Conservation (phyloP, 2,113 vertebrate genomes). For the Triplophysa tibetana region DNA sequence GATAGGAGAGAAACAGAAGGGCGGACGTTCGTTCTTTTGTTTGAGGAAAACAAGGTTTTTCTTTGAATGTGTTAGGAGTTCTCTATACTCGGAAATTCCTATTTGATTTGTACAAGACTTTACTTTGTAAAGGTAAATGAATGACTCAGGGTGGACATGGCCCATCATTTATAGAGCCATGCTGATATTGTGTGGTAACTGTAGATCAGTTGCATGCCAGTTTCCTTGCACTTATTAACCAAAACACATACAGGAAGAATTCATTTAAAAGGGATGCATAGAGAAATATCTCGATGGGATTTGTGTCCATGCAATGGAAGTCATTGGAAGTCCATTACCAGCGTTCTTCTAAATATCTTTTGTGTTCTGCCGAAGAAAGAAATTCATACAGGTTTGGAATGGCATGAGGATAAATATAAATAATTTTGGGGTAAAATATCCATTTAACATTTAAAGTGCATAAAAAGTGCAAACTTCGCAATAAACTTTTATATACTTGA, state of each 20-base stretch:
- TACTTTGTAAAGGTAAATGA: neutral
- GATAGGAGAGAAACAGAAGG: conserved; percentile 26
- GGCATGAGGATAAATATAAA: no score
- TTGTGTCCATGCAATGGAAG: no score
- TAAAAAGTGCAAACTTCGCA: no score
- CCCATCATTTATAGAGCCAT: neutral
- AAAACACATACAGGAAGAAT: neutral
- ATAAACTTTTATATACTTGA: no score
- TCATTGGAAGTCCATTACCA: no score
- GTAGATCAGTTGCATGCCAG: neutral
- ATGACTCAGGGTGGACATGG: neutral
- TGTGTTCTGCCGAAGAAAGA: no score
- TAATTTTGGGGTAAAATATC: no score
- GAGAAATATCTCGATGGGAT: neutral
- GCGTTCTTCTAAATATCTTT: no score
- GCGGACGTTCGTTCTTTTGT: conserved; percentile 32
- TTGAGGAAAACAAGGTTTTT: conserved; percentile 26
- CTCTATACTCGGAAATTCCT: neutral
- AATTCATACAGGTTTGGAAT: no score
- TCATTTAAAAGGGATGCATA: neutral
- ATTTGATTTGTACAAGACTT: conserved; percentile 20
- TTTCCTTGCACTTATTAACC: conserved; percentile 8
- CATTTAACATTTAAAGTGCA: no score
- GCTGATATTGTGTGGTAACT: neutral
- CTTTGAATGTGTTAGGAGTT: neutral